Evolutionary conservation across 2,888 invertebrate species (phyloP), one percentile per base, ranked within the genome.

Genomic region (Hydrotaea cyrtoneurina): DNA sequence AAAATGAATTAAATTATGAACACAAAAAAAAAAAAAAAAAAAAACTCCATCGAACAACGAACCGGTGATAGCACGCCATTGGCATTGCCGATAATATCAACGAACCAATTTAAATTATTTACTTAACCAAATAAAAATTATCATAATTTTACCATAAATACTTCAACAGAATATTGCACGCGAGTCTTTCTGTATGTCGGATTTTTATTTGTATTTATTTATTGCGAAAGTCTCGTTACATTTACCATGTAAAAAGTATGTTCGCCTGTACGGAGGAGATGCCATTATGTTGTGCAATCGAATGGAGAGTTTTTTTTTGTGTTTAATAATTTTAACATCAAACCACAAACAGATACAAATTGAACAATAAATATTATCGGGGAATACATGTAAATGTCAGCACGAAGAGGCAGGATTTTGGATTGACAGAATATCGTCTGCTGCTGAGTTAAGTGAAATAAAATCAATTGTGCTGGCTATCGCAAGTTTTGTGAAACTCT

Each of bases 61-160:
- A 43, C n/a, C 17, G 11, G 43, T n/a, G 10, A 66, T 36, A 21
- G 17, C 66, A 46, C 21, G 21, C 46, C 46, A 46, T 46, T 15
- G 69, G 71, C 17, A 50, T 23, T 64, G 64, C n/a, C 64, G 64
- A 78, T 75, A 78, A 69, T 69, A 69, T 66, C 81, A 78, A 31
- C 78, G 64, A 50, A 81, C 75, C 75, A 84, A 81, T 84, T 84
- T 81, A 78, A 78, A 84, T 81, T 81, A 81, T 84, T 84, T 84
- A 76, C 81, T 78, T 78, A 78, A 81, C 57, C 84, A 76, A 84
- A 81, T 78, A 78, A 81, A 80, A 80, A 81, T 84, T 81, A 78
- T 81, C 80, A 84, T 84, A 81, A 78, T 81, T 81, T 78, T 15
- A n/a, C 31, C 66, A 81, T 84, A 75, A 80, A 80, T 78, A 39